Base-by-base conservation (phyloP, 2,888 invertebrate genomes). In the Drosophila bunnanda region DNA sequence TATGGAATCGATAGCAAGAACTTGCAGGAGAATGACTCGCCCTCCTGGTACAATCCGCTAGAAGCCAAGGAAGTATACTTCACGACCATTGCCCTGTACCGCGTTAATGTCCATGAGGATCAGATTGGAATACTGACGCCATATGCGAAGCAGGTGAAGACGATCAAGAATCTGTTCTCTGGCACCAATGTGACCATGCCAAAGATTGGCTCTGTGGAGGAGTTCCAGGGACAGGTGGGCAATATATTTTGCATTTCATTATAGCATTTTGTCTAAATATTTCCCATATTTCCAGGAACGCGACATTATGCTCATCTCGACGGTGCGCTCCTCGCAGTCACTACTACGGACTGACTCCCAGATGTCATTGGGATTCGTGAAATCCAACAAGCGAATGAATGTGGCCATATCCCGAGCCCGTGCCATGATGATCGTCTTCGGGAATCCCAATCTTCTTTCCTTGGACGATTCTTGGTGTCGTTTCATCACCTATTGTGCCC, bases 111-210 rank as follows among this genome's bases (percentile, higher is more conserved):
- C n/a, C 90, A 89, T 1, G 92, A 94, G 0, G 80, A 89, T 36
- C 87, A 87, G 56, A 92, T 99, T 88, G 99, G 98, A 5, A 95
- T 99, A 64, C 96, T 99, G 71, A 96, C 98, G 15, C 98, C 98
- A 0, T 99, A 99, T 90, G 93, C 96, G 71, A 97, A 97, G 91
- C 99, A 99, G 94, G 97, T 97, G 91, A 93, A 88, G 56, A 78
- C 87, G 39, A 66, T 92, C 8, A 80, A 91, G 1, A 79, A 52
- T 38, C 70, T 91, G 56, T 90, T 91, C 32, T 93, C 93, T 56
- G 93, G 93, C 53, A 92, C 94, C 22, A 93, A 94, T 41, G 72
- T 91, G 17, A 68, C 72, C 2, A 88, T 91, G 80, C 95, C 96
- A 50, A 94, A 96, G 93, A 94, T 97, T 43, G 97, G 96, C 0